A percentile compares a stretch with the other conserved stretches of the same genome.
Evolutionary conservation across 2,113 vertebrate genomes (phyloP).

Genomic region (Verasper variegatus): DNA sequence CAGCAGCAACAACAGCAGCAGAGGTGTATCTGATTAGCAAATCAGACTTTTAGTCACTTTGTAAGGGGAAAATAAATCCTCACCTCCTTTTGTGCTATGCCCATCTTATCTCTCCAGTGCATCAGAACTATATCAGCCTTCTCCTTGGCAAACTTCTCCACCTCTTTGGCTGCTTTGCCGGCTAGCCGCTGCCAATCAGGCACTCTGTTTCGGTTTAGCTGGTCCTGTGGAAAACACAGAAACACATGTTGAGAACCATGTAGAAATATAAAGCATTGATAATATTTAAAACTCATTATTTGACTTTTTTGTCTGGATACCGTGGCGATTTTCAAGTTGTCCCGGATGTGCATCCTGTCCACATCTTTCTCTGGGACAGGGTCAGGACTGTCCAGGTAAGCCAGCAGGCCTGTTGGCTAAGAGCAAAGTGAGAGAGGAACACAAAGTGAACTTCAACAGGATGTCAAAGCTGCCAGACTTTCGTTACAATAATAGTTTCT

Average conservation of each 20-base stretch:
- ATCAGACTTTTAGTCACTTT: background rate
- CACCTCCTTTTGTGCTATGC: slow-evolving; percentile 98
- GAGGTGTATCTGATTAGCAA: slow-evolving; percentile 10
- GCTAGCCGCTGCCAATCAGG: slow-evolving; percentile 98
- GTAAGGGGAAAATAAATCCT: slow-evolving; percentile 41
- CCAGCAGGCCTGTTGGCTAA: slow-evolving; percentile 93
- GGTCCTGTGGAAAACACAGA: slow-evolving; percentile 84
- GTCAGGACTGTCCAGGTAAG: slow-evolving; percentile 93
- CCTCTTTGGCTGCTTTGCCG: slow-evolving; percentile 98
- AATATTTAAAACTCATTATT: background rate
- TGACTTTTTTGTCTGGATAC: slow-evolving; percentile 76
- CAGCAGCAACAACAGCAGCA: slow-evolving; percentile 4
- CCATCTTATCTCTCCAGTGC: slow-evolving; percentile 99
- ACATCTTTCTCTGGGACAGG: slow-evolving; percentile 94
- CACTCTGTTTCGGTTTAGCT: slow-evolving; percentile 94
- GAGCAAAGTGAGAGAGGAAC: background rate
- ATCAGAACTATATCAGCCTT: slow-evolving; percentile 95
- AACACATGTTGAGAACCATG: background rate
- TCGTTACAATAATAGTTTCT: slow-evolving; percentile 32
- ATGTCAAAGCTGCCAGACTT: background rate
- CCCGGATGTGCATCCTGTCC: slow-evolving; percentile 96
- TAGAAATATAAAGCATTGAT: background rate
- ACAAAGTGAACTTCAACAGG: background rate
- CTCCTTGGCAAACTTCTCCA: slow-evolving; percentile 99
- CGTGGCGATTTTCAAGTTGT: slow-evolving; percentile 97